Conservation (phyloP, 2,888 invertebrate genomes). For the Erannis defoliaria region DNA sequence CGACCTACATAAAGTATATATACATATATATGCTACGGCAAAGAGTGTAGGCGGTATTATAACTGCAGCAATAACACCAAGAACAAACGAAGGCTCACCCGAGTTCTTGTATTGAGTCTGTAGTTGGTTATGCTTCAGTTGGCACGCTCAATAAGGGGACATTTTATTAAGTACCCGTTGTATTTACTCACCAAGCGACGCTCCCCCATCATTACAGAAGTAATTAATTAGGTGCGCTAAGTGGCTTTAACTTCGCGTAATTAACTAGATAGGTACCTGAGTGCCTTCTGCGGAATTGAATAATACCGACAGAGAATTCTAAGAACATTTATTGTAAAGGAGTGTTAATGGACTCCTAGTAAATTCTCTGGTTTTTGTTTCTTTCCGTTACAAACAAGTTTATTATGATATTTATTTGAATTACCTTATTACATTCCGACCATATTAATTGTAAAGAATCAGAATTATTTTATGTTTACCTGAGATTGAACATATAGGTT, state of each 20-base stretch:
- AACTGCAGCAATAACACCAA: constrained; percentile 50
- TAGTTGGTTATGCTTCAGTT: constrained; percentile 54
- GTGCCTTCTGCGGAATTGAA: constrained; percentile 4
- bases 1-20: constrained; percentile 2
- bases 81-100: constrained; percentile 46
- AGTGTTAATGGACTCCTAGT: not conserved
- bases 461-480: no score
- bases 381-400: no score
- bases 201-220: constrained; percentile 36
- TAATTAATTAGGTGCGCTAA: constrained; percentile 45
- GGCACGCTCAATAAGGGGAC: constrained; percentile 50
- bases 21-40: constrained; percentile 10
- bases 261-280: constrained; percentile 22
- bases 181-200: constrained; percentile 50
- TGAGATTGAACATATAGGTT: no score
- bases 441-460: no score
- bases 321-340: not conserved
- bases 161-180: constrained; percentile 50
- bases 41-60: constrained; percentile 27
- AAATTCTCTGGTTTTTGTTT: not conserved
- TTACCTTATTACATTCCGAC: not conserved
- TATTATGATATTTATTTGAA: no score
- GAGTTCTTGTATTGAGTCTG: constrained; percentile 50
- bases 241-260: constrained; percentile 34
- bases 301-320: not conserved